phyloP scores from a whole-genome alignment of 2,888 invertebrate species.

The Eulithis prunata region DNA sequence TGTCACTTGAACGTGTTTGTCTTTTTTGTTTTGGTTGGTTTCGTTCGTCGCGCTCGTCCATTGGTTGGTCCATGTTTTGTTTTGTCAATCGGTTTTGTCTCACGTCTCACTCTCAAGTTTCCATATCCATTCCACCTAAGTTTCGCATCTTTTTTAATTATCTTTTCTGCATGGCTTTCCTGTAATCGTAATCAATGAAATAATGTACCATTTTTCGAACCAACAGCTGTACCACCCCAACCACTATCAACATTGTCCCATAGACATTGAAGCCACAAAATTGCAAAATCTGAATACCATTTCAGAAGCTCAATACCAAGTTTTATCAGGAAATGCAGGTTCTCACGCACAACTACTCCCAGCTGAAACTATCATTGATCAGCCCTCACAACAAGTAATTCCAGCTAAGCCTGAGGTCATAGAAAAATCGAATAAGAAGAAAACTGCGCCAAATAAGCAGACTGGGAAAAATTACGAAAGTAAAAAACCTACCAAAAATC shows the following conservation, averaged over 20 bases:
- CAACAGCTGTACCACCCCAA: conserved; percentile 46
- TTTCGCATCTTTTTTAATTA: too few relatives aligned
- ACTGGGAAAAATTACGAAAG: conserved; percentile 22
- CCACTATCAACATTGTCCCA: conserved; percentile 46
- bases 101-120: too few relatives aligned
- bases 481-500: conserved; percentile 36
- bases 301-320: conserved; percentile 32
- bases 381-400: conserved; percentile 3
- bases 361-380: conserved; percentile 12
- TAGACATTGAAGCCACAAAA: conserved; percentile 40
- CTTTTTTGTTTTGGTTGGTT: too few relatives aligned
- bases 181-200: background rate
- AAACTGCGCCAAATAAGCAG: conserved; percentile 26
- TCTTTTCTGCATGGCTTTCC: too few relatives aligned
- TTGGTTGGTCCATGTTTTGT: too few relatives aligned
- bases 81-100: too few relatives aligned
- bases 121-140: too few relatives aligned
- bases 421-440: conserved; percentile 31
- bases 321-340: conserved; percentile 31
- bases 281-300: conserved; percentile 32
- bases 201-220: conserved; percentile 66
- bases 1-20: too few relatives aligned
- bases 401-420: background rate
- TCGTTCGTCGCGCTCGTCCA: too few relatives aligned
- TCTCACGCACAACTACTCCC: conserved; percentile 27